Evolutionary conservation across 2,888 invertebrate genomes (phyloP), one percentile per base, ranked within the genome.

Genomic region (Willowsia nigromaculata): DNA sequence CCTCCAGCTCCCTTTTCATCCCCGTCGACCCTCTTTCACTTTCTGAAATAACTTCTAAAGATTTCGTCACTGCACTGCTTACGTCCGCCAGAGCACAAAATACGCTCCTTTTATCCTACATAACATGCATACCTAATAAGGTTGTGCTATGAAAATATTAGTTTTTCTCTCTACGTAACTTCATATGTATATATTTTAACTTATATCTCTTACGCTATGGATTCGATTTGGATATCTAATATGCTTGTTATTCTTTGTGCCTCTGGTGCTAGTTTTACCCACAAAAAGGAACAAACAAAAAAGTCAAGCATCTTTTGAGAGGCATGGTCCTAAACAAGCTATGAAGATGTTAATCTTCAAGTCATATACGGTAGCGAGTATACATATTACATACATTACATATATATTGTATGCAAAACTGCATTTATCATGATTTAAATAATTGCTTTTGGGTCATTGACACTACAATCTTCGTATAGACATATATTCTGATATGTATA

Each of bases 1-100:
- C 47, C 68, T 40, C 83, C 9, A 80, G 56, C 80, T 56, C 40
- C 59, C 25, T 65, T 33, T 65, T 71, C 68, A 13, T 37, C 22
- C 50, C 27, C n/a, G 15, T 22, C 18, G 7, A 74, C 43, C 27
- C 43, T 74, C 43, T 11, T 30, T 74, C 47, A 25, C 80, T 30
- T 80, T 11, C 13, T 25, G 4, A 27, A 47, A 76, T n/a, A 43
- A 9, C 27, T 27, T 7, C 50, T 50, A 50, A 50, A 74, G 43
- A 37, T 11, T 22, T 43, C 56, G 4, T 76, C 15, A 76, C 25
- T 76, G n/a, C n/a, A 15, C 62, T 62, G 62, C 11, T 56, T 18
- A 11, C 2, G 50, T 50, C 13, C 15, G 15, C 5, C 2, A 6
- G 22, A 56, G 56, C 56, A 11, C 13, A n/a, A 15, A 11, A 15